Percentiles rank a stretch among this genome's conserved stretches.
These are phyloP conservation scores for Tipula unca DNA, from an alignment of 2,888 invertebrate genomes.

Conservation along the genomic window DNA sequence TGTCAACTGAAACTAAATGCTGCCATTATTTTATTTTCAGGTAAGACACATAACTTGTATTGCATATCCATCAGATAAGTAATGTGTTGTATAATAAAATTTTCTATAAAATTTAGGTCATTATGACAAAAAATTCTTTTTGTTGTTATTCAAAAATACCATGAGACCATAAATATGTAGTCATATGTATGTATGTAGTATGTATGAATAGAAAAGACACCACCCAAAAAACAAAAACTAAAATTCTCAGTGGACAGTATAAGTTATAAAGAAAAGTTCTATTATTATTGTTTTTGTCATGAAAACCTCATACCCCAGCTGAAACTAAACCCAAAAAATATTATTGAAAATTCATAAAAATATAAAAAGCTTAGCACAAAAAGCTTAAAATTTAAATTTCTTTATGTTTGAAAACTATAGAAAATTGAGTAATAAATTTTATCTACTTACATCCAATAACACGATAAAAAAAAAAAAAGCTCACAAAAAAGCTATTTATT, in stretches of 20 bases:
- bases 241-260: background rate
- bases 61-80: background rate
- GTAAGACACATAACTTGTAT: background rate
- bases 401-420: background rate
- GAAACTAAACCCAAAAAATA: background rate
- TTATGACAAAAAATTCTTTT: background rate
- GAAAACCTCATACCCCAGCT: background rate
- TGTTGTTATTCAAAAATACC: background rate
- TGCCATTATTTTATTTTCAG: background rate
- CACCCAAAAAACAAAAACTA: background rate
- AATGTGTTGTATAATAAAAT: background rate
- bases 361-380: background rate
- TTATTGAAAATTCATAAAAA: background rate
- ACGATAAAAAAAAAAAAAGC: background rate
- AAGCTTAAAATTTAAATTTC: background rate
- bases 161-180: background rate
- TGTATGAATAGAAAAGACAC: background rate
- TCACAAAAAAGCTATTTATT: background rate
- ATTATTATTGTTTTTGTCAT: background rate
- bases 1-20: background rate
- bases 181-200: background rate
- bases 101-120: background rate
- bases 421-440: constrained; percentile 8
- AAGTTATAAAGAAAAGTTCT: background rate
- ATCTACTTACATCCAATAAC: background rate